Percentiles rank a stretch among this genome's conserved stretches.
phyloP scores from a whole-genome alignment of 2,113 vertebrate species.

The Mugil cephalus region DNA sequence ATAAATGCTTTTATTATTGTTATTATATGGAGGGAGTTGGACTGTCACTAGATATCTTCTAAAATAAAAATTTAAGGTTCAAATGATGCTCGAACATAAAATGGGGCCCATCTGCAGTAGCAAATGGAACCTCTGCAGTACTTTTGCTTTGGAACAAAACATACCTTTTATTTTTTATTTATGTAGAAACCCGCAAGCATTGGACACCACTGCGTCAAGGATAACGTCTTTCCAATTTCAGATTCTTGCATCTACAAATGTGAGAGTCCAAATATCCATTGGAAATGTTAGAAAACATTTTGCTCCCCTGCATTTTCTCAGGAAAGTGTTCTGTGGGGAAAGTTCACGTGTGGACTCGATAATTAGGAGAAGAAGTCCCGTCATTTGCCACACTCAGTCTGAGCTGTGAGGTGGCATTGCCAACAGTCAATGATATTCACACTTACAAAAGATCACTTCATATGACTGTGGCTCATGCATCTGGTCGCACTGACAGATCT shows the following conservation, averaged over 20 bases:
- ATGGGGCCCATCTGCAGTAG: neutral
- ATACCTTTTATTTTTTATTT: too few species aligned
- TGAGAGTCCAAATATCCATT: neutral
- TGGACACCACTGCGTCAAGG: neutral
- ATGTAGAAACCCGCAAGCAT: too few species aligned
- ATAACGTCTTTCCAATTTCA: neutral
- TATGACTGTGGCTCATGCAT: neutral
- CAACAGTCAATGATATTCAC: conserved; percentile 34
- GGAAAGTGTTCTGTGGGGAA: neutral
- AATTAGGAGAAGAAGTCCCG: conserved; percentile 1
- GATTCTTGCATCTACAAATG: neutral
- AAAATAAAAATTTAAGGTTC: neutral
- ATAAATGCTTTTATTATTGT: conserved; percentile 1
- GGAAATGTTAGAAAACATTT: neutral
- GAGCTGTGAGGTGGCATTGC: neutral
- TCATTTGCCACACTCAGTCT: neutral
- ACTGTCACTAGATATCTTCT: neutral
- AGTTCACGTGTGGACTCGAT: too few species aligned
- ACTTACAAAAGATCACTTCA: neutral
- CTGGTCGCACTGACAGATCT: neutral
- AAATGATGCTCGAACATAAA: neutral
- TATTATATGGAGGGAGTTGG: neutral
- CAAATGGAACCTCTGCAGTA: conserved; percentile 5
- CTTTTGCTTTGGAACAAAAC: neutral
- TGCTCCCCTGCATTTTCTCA: neutral